Evolutionary conservation across 2,113 vertebrate species (phyloP), one percentile per base, ranked within the genome.

Genomic region (Melanotaenia duboulayi): DNA sequence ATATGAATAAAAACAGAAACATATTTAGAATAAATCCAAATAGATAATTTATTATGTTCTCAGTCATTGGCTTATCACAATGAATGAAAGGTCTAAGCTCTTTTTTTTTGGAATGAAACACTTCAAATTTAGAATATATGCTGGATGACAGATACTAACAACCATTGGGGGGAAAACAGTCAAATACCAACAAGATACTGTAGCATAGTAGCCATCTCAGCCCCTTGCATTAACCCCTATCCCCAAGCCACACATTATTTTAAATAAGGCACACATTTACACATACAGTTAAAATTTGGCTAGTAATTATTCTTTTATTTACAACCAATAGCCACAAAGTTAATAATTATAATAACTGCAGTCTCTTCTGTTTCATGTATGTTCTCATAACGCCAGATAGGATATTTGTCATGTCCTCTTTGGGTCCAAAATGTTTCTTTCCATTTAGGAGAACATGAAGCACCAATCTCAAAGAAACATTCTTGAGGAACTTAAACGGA

Each of bases 241-340:
- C 81, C 88, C 90, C 71, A 80, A 74, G 89, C 90, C 89, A 93
- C 90, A 92, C 89, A 91, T 87, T 89, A 91, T 93, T 82, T 95
- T 93, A 95, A 95, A 95, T 95, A 95, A 94, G 94, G 94, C 94
- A 95, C 94, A 94, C 93, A 95, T 95, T 92, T 94, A 95, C 94
- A 95, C 94, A 94, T 93, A 95, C 92, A 93, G 91, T 93, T 88
- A 87, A 92, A 92, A 90, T 93, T 92, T 93, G 93, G 93, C 93
- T 94, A 93, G 92, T 95, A 92, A 90, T 93, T 93, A 92, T 93
- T 94, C 89, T 87, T 94, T 92, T 94, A 95, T 95, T 94, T 95
- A 95, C 94, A 95, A 87, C 90, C 86, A 89, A 92, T 82, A 90
- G 86, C 85, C 92, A 91, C 91, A 92, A 88, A 89, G 90, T 93